A percentile compares a stretch with the other conserved stretches of the same genome.
Conservation (phyloP, 2,113 vertebrate genomes). For the Bucco capensis region DNA sequence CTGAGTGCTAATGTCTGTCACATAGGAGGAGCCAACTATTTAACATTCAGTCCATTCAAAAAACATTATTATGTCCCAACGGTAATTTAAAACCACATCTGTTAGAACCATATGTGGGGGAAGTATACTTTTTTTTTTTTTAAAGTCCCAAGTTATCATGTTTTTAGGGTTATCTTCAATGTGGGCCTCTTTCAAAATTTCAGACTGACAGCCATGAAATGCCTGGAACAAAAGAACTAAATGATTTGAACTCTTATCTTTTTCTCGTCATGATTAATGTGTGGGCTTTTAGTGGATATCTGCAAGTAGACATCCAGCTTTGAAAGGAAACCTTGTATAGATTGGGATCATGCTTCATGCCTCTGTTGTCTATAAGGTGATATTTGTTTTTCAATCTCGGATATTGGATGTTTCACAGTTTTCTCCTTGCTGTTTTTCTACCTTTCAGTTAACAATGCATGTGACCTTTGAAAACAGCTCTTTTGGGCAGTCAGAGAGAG, state of each 20-base stretch:
- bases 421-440: not conserved
- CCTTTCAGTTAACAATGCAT: constrained; percentile 28
- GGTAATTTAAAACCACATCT: constrained; percentile 59
- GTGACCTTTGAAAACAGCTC: constrained; percentile 19
- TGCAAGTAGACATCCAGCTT: constrained; percentile 33
- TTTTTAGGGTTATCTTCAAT: not conserved
- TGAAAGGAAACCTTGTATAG: constrained; percentile 28
- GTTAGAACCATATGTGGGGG: constrained; percentile 27
- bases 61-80: constrained; percentile 47
- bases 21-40: constrained; percentile 51
- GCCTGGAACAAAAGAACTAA: constrained; percentile 15
- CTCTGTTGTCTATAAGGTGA: not conserved
- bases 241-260: constrained; percentile 38
- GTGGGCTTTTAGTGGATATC: constrained; percentile 19
- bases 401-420: constrained; percentile 11
- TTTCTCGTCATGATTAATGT: constrained; percentile 58
- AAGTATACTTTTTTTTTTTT: not conserved
- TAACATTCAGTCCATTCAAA: constrained; percentile 39
- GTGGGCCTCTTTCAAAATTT: constrained; percentile 28
- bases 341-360: not conserved
- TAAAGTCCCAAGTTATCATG: not conserved
- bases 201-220: constrained; percentile 50
- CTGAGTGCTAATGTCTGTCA: not conserved
- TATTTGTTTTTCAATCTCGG: constrained; percentile 33
- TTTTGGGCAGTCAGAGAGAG: not conserved